phyloP scores from a whole-genome alignment of 2,888 invertebrate species.

The Pammene fasciana region DNA sequence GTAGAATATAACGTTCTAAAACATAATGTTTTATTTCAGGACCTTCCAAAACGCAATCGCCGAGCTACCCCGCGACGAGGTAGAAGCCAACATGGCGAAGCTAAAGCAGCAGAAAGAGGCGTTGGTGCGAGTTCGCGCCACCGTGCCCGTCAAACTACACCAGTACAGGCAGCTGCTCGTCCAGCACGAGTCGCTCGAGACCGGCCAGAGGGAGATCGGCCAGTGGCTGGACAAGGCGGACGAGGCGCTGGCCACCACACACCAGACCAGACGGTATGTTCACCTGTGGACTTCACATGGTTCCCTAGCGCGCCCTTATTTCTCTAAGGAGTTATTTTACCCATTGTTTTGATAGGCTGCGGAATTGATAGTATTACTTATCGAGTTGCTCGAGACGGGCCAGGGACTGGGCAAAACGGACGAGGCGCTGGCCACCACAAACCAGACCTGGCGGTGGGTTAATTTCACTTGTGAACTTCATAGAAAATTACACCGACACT shows the following conservation, averaged over 20 bases:
- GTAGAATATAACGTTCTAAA: too few relatives aligned
- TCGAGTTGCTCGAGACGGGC: too few relatives aligned
- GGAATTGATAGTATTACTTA: too few relatives aligned
- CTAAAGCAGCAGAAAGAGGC: constrained; percentile 95
- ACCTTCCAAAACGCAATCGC: constrained; percentile 95
- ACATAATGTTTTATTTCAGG: constrained; percentile 60
- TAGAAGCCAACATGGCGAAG: constrained; percentile 94
- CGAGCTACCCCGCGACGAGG: constrained; percentile 94
- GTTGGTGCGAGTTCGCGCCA: constrained; percentile 91
- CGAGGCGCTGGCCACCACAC: constrained; percentile 81
- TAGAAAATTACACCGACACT: too few relatives aligned
- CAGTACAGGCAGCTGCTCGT: constrained; percentile 91
- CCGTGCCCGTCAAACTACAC: constrained; percentile 92
- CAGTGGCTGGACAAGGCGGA: constrained; percentile 95
- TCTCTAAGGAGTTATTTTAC: too few relatives aligned
- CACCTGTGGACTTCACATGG: neutral
- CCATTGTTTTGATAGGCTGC: too few relatives aligned
- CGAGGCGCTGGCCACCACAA: too few relatives aligned
- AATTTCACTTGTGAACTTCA: too few relatives aligned
- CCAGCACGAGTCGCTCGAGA: constrained; percentile 95
- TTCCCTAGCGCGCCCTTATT: too few relatives aligned
- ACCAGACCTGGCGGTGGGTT: too few relatives aligned
- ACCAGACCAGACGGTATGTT: constrained; percentile 69
- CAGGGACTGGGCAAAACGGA: too few relatives aligned
- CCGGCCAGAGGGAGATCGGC: constrained; percentile 92